Base-by-base conservation (phyloP, 2,888 invertebrate genomes). In the Cataglyphis cursor region DNA sequence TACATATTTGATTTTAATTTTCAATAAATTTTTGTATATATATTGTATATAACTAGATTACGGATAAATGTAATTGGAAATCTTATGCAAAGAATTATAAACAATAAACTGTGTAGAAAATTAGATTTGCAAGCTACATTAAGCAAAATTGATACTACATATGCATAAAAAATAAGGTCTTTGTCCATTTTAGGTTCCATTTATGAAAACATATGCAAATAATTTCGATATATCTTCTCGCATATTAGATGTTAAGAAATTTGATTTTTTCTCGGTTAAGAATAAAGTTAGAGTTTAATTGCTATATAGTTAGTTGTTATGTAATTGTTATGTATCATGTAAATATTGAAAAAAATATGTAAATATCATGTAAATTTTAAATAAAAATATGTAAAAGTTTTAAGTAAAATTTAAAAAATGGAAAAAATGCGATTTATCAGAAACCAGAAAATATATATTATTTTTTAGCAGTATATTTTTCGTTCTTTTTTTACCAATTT, bases 51-150 rank as follows among this genome's bases (percentile, higher is more conserved):
- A 72, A 12, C 3, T 38, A 9, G 38, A 72, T 54, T 35, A 24
- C n/a, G 5, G 24, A 6, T 48, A 51, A 64, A 24, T 35, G 8
- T 51, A 51, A 35, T 62, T 35, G 35, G 2, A 64, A 24, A 51
- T 64, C 4, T 75, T 75, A 35, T 75, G 28, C 6, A 31, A 28
- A 59, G n/a, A 73, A 38, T 21, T 31, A 12, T 59, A 61, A 74
- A 44, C 2, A 62, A 48, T 35, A 75, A 64, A 24, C 35, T 41
- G 12, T 24, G 8, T 12, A 51, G 18, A 31, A 75, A 75, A 51
- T 65, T n/a, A 61, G 44, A 74, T 41, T 73, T 28, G 21, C 21
- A 64, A 44, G 64, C 44, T 62, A 51, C 48, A 51, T 9, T 12
- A 51, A 75, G 48, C 35, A 51, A 75, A 12, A 12, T 48, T 35